A percentile compares a stretch with the other conserved stretches of the same genome.
Evolutionary conservation across 2,797 vertebrate species (phyloP).

Genomic region (Phoebastria nigripes): DNA sequence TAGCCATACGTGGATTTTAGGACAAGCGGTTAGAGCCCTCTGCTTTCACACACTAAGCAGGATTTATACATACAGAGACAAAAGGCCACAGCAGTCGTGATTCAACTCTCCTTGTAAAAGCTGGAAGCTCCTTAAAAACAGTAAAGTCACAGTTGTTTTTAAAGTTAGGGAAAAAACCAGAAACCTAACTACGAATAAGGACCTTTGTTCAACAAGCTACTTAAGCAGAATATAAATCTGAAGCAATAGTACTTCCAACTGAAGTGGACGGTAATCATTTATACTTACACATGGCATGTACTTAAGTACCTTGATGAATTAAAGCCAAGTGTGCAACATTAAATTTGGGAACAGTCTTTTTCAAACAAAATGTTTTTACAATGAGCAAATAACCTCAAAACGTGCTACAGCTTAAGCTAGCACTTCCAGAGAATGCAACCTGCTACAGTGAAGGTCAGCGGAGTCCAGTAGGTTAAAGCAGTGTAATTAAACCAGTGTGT

Average conservation of each 20-base stretch:
- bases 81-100: not conserved
- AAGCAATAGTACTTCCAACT: not conserved
- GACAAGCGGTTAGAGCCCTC: not conserved
- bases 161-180: not conserved
- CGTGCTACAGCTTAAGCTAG: not conserved
- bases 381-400: not conserved
- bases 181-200: not conserved
- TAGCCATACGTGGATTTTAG: not conserved
- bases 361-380: not conserved
- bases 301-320: not conserved
- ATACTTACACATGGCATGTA: not conserved
- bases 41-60: not conserved
- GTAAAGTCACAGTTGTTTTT: not conserved
- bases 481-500: not conserved
- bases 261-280: conserved; percentile 2
- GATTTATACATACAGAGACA: not conserved
- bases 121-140: not conserved
- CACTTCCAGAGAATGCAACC: not conserved
- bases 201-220: conserved; percentile 1
- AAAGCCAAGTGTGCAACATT: not conserved
- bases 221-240: conserved; percentile 4
- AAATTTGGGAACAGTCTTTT: not conserved
- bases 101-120: not conserved
- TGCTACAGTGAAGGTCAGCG: not conserved
- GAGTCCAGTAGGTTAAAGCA: not conserved